Conservation (phyloP, 2,797 vertebrate genomes). For the Sibirionetta formosa region DNA sequence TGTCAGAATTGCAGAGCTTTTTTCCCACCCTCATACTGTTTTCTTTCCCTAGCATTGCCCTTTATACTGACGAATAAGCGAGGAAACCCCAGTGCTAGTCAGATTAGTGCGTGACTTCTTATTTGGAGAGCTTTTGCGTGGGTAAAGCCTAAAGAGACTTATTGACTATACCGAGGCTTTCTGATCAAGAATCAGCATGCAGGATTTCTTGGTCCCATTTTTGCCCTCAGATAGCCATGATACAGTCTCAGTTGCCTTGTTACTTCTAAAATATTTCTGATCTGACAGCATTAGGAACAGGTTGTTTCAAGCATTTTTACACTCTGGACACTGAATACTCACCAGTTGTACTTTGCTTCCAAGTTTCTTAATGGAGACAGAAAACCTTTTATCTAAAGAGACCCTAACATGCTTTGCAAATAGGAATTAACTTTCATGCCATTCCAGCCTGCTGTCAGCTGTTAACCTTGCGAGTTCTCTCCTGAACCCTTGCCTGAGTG, state of each 20-base stretch:
- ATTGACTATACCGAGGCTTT: background rate
- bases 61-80: background rate
- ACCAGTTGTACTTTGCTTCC: background rate
- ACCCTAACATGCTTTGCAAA: slow-evolving; percentile 36
- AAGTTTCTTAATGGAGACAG: slow-evolving; percentile 35
- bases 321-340: background rate
- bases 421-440: slow-evolving; percentile 42
- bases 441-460: slow-evolving; percentile 8
- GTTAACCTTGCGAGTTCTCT: background rate
- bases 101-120: background rate
- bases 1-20: background rate
- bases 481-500: background rate
- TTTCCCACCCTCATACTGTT: accelerated
- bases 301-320: background rate
- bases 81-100: background rate
- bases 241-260: background rate
- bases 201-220: background rate
- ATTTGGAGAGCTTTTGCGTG: background rate
- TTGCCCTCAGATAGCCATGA: background rate
- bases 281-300: background rate
- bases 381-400: slow-evolving; percentile 38
- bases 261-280: background rate
- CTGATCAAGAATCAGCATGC: background rate
- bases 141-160: background rate
- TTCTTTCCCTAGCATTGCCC: background rate